Percentiles rank a stretch among this genome's conserved stretches.
Evolutionary conservation across 2,797 vertebrate genomes (phyloP).

Genomic region (Adrianichthys oophorus): DNA sequence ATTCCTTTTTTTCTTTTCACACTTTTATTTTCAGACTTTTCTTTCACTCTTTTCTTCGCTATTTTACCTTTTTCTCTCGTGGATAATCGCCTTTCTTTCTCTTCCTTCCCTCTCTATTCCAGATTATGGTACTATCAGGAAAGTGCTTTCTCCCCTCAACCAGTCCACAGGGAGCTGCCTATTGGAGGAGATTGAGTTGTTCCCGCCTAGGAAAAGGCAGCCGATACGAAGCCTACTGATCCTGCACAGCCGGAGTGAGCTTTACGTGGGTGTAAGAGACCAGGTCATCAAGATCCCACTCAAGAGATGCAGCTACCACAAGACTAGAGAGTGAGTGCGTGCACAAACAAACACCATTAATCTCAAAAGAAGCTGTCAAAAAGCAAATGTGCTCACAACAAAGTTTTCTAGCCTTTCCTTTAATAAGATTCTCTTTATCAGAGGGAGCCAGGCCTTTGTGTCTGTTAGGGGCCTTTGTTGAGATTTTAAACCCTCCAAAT

Average conservation of each 20-base stretch:
- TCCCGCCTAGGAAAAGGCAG: conserved; percentile 83
- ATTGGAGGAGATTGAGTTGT: conserved; percentile 92
- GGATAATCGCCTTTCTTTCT: conserved; percentile 27
- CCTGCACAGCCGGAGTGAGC: conserved; percentile 91
- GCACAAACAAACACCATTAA: conserved; percentile 35
- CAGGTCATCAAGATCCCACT: conserved; percentile 94
- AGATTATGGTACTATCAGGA: conserved; percentile 97
- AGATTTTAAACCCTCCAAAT: conserved; percentile 64
- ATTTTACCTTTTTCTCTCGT: conserved; percentile 17
- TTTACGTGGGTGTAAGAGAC: conserved; percentile 90
- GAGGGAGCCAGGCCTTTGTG: conserved; percentile 50
- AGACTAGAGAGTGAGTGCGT: conserved; percentile 85
- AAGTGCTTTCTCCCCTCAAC: conserved; percentile 91
- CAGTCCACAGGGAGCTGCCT: conserved; percentile 87
- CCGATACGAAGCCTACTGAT: conserved; percentile 91
- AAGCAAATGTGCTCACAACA: conserved; percentile 37
- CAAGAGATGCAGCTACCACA: conserved; percentile 92
- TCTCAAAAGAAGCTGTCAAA: conserved; percentile 37
- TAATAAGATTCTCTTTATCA: conserved; percentile 62
- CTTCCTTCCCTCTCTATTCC: conserved; percentile 29
- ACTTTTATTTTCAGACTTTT: conserved; percentile 15
- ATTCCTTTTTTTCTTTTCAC: conserved; percentile 18
- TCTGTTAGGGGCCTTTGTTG: conserved; percentile 43
- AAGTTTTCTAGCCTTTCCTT: conserved; percentile 44
- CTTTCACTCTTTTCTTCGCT: conserved; percentile 1